Conservation (phyloP, 2,797 vertebrate species). For the Simalia tracyae region DNA sequence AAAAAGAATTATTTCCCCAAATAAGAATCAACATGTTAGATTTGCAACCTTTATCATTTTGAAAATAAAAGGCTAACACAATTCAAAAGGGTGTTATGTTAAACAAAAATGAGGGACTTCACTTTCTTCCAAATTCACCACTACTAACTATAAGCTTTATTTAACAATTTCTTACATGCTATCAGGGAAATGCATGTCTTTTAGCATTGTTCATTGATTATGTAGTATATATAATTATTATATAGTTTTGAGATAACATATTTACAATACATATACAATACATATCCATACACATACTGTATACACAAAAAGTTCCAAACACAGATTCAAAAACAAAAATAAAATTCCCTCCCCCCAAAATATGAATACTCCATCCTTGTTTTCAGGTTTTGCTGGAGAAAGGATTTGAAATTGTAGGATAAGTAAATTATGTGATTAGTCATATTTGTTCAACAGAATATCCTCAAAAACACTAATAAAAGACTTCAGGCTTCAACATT, state of each 20-base stretch:
- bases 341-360: neutral
- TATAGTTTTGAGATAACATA: neutral
- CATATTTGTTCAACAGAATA: constrained; percentile 1
- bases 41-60: neutral
- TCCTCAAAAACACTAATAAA: neutral
- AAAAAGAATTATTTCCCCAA: neutral
- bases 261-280: neutral
- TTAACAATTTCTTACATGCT: neutral
- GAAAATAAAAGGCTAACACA: neutral
- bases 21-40: neutral
- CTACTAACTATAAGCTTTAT: neutral
- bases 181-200: neutral
- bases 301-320: neutral
- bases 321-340: neutral
- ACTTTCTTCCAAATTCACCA: neutral
- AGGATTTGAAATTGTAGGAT: neutral
- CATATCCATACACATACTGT: no score
- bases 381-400: neutral
- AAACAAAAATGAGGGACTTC: neutral
- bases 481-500: neutral
- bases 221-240: neutral
- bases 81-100: neutral
- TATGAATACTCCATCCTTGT: neutral
- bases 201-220: neutral
- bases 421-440: constrained; percentile 2